Evolutionary conservation across 1,140 invertebrate species (phyloP).

Genomic region (Achroia grisella): DNA sequence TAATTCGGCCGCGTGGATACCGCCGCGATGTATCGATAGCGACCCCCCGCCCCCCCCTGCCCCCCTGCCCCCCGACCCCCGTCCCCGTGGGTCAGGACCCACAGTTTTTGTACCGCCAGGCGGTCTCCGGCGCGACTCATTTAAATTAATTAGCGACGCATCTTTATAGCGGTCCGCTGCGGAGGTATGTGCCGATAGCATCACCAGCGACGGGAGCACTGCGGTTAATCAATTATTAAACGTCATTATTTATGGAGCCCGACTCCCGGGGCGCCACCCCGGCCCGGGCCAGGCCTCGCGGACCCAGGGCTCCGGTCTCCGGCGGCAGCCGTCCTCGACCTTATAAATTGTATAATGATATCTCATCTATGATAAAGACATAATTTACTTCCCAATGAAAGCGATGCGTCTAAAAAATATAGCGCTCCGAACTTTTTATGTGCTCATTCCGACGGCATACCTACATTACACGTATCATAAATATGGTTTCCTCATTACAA

Average conservation of each 20-base stretch:
- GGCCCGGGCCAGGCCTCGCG: not conserved
- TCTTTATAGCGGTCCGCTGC: constrained; percentile 17
- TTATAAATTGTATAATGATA: constrained; percentile 32
- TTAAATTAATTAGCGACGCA: constrained; percentile 53
- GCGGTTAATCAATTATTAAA: constrained; percentile 60
- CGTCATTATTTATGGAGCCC: constrained; percentile 47
- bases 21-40: constrained; percentile 18
- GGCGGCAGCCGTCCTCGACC: not conserved
- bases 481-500: too few species aligned
- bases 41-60: too few species aligned
- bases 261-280: constrained; percentile 19
- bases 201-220: constrained; percentile 21
- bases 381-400: constrained; percentile 33
- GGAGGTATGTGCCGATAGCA: constrained; percentile 38
- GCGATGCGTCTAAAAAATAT: constrained; percentile 1
- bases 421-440: constrained; percentile 1
- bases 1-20: constrained; percentile 12
- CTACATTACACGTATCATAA: not conserved
- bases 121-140: constrained; percentile 30
- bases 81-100: constrained; percentile 6
- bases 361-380: constrained; percentile 30
- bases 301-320: constrained; percentile 6
- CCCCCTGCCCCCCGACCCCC: too few species aligned
- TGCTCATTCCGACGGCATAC: not conserved
- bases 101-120: constrained; percentile 17